phyloP scores from a whole-genome alignment of 2,797 vertebrate genomes.

The Paguma larvata region DNA sequence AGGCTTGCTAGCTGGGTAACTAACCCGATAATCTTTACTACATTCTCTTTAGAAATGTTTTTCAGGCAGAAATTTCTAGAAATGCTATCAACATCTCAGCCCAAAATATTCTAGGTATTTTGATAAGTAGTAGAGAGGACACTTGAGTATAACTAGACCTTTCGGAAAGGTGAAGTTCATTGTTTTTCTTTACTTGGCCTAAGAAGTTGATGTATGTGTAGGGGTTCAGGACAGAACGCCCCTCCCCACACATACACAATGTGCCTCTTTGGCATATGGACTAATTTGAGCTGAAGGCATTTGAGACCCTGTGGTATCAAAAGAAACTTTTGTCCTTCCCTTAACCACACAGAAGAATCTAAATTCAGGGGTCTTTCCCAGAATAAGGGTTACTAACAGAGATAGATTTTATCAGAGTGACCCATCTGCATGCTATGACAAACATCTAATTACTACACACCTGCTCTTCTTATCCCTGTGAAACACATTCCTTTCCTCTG shows the following conservation, averaged over 20 bases:
- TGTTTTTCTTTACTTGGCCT: neutral
- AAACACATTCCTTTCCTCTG: neutral
- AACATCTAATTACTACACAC: neutral
- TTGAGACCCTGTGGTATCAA: neutral
- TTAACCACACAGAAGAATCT: neutral
- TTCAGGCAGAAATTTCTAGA: constrained; percentile 48
- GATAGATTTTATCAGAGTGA: neutral
- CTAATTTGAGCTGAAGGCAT: neutral
- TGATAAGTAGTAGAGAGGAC: neutral
- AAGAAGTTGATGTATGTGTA: neutral
- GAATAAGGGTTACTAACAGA: neutral
- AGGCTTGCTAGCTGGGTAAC: neutral
- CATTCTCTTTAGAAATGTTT: constrained; percentile 51
- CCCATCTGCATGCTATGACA: neutral
- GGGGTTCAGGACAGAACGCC: neutral
- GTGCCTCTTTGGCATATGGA: neutral
- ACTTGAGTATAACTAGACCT: neutral
- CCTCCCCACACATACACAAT: no score
- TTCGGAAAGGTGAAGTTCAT: constrained; percentile 21
- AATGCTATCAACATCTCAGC: neutral
- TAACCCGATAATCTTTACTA: neutral
- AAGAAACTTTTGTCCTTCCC: neutral
- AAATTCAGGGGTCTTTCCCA: neutral
- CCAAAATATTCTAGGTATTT: neutral
- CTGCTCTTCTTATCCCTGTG: neutral